Percentiles rank a stretch among this genome's conserved stretches.
These are phyloP conservation scores for Agonopterix heracliana DNA, from an alignment of 2,888 invertebrate genomes.

Conservation along the genomic window DNA sequence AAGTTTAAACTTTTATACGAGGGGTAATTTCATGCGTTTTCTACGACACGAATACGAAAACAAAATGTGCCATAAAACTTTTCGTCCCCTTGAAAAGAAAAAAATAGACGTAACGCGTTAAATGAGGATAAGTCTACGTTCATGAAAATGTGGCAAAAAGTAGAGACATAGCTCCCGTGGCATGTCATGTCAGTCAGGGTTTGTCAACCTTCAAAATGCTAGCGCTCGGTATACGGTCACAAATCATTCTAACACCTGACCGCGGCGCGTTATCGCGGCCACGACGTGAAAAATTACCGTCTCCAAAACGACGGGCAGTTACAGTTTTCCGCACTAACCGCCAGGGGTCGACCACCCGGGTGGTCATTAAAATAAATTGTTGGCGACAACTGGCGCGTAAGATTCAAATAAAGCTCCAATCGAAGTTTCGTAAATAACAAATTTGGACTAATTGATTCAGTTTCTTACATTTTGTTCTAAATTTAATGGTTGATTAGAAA, in stretches of 20 bases:
- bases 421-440: slow-evolving; percentile 8
- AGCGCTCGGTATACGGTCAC: slow-evolving; percentile 19
- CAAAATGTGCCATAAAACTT: slow-evolving; percentile 4
- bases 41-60: neutral
- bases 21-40: slow-evolving; percentile 16
- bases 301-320: slow-evolving; percentile 45
- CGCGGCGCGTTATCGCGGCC: slow-evolving; percentile 56
- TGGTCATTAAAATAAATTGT: slow-evolving; percentile 62
- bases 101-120: too few species aligned
- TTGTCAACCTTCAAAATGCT: slow-evolving; percentile 35
- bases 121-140: neutral
- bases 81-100: neutral
- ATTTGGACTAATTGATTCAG: slow-evolving; percentile 31
- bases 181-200: slow-evolving; percentile 8
- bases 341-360: slow-evolving; percentile 30
- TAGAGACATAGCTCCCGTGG: neutral
- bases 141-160: slow-evolving; percentile 6
- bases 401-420: slow-evolving; percentile 8
- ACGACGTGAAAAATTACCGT: slow-evolving; percentile 68
- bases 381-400: slow-evolving; percentile 47
- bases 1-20: slow-evolving; percentile 37
- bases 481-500: neutral
- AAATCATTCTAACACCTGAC: slow-evolving; percentile 74
- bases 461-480: neutral
- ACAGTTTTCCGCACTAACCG: slow-evolving; percentile 50